Base-by-base conservation (phyloP, 2,113 vertebrate species). In the Gobiocypris rarus region DNA sequence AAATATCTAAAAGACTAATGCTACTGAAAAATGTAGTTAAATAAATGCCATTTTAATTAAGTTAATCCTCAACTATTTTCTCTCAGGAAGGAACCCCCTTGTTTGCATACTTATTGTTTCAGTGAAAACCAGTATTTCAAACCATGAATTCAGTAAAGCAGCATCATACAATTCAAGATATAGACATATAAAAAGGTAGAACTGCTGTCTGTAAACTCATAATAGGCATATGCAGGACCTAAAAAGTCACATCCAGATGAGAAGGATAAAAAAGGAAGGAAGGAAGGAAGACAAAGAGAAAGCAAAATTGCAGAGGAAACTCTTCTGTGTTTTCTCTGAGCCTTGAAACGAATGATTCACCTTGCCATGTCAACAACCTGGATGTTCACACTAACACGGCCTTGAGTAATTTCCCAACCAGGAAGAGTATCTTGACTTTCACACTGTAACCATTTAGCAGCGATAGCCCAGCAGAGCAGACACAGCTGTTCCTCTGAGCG, bases 231-330 rank as follows among this genome's bases (percentile, higher is more conserved):
- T 54, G 17, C 15, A 54, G 6, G 17, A 54, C 17, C 52, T 54
- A 54, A 17, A 19, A 19, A 54, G 52, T 22, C 56, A 43, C 19
- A 14, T 59, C 75, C 75, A 78, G 75, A 28, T 69, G 61, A 56
- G 74, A 78, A 58, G 34, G 34, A 52, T 48, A 54, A 26, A n/a
- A 11, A 83, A 75, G 61, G 79, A 81, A 56, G 61, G 79, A 81
- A 67, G 52, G 45, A 24, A 17, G 28, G 43, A 81, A 22, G n/a
- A 28, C 70, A 52, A 75, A 75, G 54, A 76, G 7, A 81, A 69
- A 50, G 43, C 54, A 31, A 50, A 75, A 83, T 31, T 50, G 7
- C 22, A 69, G 11, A 70, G 79, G 63, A 81, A 70, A 81, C 63
- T 10, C 4, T 22, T 28, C 9, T n/a, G 34, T 26, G 31, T 63